phyloP scores from a whole-genome alignment of 1,140 invertebrate genomes.

The Chironomus tepperi region DNA sequence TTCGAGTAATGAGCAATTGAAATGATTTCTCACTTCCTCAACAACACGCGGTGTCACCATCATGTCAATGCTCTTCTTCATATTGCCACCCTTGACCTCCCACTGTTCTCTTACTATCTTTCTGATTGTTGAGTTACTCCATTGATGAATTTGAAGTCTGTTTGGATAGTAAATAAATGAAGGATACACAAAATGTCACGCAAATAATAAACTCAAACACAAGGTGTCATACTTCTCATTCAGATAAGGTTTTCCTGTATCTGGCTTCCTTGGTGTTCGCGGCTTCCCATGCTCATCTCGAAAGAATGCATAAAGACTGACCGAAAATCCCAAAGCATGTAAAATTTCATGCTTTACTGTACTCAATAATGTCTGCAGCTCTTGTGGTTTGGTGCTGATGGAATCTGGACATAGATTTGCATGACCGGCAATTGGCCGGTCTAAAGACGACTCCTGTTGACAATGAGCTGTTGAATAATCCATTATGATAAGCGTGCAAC shows the following conservation, averaged over 20 bases:
- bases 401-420: slow-evolving; percentile 96
- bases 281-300: slow-evolving; percentile 76
- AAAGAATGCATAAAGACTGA: slow-evolving; percentile 85
- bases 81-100: slow-evolving; percentile 70
- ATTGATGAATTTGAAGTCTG: slow-evolving; percentile 83
- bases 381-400: slow-evolving; percentile 85
- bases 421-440: slow-evolving; percentile 95
- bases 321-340: slow-evolving; percentile 93
- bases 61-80: slow-evolving; percentile 71
- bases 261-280: slow-evolving; percentile 63
- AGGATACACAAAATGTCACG: not conserved
- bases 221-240: slow-evolving; percentile 68
- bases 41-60: slow-evolving; percentile 87
- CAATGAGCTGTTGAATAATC: slow-evolving; percentile 68
- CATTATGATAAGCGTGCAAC: not conserved
- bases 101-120: slow-evolving; percentile 70
- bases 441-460: slow-evolving; percentile 86
- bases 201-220: not conserved
- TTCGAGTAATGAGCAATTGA: slow-evolving; percentile 81
- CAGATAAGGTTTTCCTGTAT: slow-evolving; percentile 78
- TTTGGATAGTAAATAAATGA: slow-evolving; percentile 23
- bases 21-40: slow-evolving; percentile 78
- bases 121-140: slow-evolving; percentile 83
- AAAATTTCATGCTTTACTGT: slow-evolving; percentile 99
- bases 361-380: slow-evolving; percentile 85